These are phyloP conservation scores for Peromyscus aztecus DNA, from an alignment of 2,797 vertebrate genomes.

Conservation along the genomic window DNA sequence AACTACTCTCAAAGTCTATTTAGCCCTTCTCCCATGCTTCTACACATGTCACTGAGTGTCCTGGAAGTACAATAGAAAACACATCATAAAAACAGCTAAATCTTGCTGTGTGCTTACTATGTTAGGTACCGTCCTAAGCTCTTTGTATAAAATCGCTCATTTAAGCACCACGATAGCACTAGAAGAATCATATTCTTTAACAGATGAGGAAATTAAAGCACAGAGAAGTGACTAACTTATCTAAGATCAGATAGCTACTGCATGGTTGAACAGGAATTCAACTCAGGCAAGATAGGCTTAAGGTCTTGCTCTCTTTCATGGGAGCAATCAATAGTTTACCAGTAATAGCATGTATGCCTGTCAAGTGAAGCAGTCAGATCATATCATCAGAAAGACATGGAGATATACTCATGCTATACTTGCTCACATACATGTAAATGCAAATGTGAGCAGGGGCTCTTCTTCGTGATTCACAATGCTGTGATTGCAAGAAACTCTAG, in stretches of 20 bases:
- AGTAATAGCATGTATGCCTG: neutral
- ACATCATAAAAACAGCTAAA: neutral
- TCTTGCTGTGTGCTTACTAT: neutral
- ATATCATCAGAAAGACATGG: neutral
- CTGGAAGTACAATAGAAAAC: neutral
- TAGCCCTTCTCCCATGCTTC: neutral
- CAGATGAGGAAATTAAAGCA: neutral
- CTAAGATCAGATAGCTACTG: fast-evolving
- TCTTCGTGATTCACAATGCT: neutral
- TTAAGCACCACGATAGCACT: neutral
- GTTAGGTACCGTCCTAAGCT: neutral
- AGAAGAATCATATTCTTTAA: neutral
- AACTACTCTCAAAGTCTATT: conserved; percentile 5
- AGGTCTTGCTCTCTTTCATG: neutral
- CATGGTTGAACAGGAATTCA: neutral
- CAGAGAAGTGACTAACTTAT: neutral
- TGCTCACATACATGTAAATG: too few relatives aligned
- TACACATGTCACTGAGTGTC: neutral
- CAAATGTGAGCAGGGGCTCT: neutral
- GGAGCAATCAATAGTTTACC: neutral
- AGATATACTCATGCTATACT: neutral
- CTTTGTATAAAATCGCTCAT: neutral
- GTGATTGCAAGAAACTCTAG: neutral
- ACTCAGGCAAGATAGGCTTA: neutral
- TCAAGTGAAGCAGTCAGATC: neutral